Base-by-base conservation (phyloP, 2,888 invertebrate species). In the Dolichopus griseipennis region DNA sequence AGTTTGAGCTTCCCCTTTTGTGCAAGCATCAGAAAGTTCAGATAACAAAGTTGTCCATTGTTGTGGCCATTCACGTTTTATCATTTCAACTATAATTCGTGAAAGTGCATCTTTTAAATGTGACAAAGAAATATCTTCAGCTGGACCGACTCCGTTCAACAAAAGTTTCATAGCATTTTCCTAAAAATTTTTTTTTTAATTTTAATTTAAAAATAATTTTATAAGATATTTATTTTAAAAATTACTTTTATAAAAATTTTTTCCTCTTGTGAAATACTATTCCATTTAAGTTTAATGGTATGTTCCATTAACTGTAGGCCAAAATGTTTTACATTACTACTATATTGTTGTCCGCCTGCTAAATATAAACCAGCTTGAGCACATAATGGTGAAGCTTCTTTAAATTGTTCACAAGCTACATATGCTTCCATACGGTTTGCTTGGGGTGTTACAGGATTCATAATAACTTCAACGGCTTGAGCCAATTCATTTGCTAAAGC, bases 1-100 rank as follows among this genome's bases (percentile, higher is more conserved):
- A 15, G 94, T 94, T 78, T 95, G 95, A 66, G 88, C 86, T 76
- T 93, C 93, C 15, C 96, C 95, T 73, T 88, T 85, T 15, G 87
- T 84, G 78, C 93, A 93, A 1, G 93, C 90, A 74, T 89, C 88
- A 69, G 92, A 91, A 1, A 97, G 84, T 78, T 96, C 95, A 0
- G 87, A 84, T 41, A 97, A 80, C 43, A 97, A 80, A 0, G 91
- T 88, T 0, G 94, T 92, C 97, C 97, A 97, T 72, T 96, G 93
- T 78, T 97, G 97, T 0, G 97, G 97, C 97, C 97, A 97, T 79
- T 97, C 97, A 12, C 97, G 85, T 78, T 97, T 97, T 67, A 95
- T 91, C 90, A 97, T 95, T 83, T 97, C 97, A 0, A 97, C 97
- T 67, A 97, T 88, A n/a, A 96, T 91, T 65, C 95, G 85, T 18